Percentiles rank a stretch among this genome's conserved stretches.
Conservation (phyloP, 1,140 invertebrate genomes). For the Wiebesia pumilae region DNA sequence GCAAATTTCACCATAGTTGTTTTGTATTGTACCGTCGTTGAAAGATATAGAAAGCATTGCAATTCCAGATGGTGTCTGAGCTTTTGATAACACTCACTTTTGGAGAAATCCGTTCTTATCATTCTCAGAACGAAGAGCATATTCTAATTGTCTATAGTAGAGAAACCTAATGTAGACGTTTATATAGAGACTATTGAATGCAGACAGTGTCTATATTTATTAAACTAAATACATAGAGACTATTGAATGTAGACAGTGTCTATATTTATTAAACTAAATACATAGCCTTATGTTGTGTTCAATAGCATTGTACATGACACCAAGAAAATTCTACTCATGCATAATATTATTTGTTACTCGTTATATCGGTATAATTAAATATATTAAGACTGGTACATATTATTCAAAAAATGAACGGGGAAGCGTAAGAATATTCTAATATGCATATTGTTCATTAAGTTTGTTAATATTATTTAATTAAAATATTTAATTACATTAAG, state of each 20-base stretch:
- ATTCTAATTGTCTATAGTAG: background rate
- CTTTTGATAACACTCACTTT: background rate
- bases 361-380: no score
- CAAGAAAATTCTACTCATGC: background rate
- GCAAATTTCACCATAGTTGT: background rate
- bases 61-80: background rate
- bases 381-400: no score
- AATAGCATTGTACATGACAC: background rate
- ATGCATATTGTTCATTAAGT: no score
- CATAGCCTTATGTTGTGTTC: background rate
- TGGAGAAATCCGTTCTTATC: background rate
- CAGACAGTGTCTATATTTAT: background rate
- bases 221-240: background rate
- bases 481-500: no score
- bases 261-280: background rate
- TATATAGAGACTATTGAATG: background rate
- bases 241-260: background rate
- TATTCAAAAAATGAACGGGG: no score
- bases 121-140: background rate
- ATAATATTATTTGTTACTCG: no score
- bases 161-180: background rate
- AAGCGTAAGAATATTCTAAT: no score
- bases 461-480: no score
- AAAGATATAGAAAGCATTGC: background rate
- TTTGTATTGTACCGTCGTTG: background rate